phyloP scores from a whole-genome alignment of 1,140 invertebrate species.

The Tribolium castaneum region DNA sequence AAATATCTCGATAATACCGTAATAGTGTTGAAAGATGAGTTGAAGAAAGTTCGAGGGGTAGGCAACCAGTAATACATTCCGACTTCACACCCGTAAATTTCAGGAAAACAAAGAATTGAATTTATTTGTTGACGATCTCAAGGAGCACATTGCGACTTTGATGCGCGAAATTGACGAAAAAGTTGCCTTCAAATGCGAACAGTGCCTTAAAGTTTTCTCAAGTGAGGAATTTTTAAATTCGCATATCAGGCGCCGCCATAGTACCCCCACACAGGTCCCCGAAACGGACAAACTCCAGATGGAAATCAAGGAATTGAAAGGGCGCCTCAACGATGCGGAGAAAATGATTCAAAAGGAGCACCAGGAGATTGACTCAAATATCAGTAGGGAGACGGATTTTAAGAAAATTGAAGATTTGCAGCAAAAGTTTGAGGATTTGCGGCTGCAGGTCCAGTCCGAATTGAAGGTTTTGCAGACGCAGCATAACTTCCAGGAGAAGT shows the following conservation, averaged over 20 bases:
- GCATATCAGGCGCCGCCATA: conserved; percentile 68
- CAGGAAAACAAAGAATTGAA: conserved; percentile 57
- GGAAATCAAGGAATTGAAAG: conserved; percentile 71
- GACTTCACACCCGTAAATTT: neutral
- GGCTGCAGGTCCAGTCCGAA: conserved; percentile 56
- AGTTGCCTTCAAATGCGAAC: conserved; percentile 64
- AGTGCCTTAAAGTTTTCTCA: conserved; percentile 70
- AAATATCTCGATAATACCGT: conserved; percentile 76
- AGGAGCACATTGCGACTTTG: conserved; percentile 43
- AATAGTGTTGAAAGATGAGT: conserved; percentile 71
- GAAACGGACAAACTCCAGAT: conserved; percentile 69
- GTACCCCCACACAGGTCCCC: conserved; percentile 40
- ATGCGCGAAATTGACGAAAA: conserved; percentile 8
- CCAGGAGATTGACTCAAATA: neutral
- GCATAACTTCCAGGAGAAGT: conserved; percentile 58
- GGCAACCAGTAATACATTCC: conserved; percentile 1
- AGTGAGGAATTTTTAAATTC: conserved; percentile 69
- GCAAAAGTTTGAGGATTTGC: conserved; percentile 60
- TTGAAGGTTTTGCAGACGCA: conserved; percentile 57
- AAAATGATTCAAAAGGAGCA: conserved; percentile 59
- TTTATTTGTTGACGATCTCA: conserved; percentile 48
- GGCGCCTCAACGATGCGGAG: conserved; percentile 69
- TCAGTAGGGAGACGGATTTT: conserved; percentile 39
- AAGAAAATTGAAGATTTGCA: conserved; percentile 53
- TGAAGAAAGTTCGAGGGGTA: conserved; percentile 69